phyloP scores from a whole-genome alignment of 2,113 vertebrate species.

The zebrafish (Danio rerio) region GRCz12tu NC_133176.1:39978001-39978500 shows the following conservation, averaged over 20 bases:
- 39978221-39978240: constrained; percentile 73
- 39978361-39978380: too few relatives aligned
- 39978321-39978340: too few relatives aligned
- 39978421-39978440: too few relatives aligned
- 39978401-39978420: too few relatives aligned
- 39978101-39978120: constrained; percentile 61
- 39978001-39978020: constrained; percentile 63
- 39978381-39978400: too few relatives aligned
- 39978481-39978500: too few relatives aligned
- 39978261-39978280: neutral
- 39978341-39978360: too few relatives aligned
- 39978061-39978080: constrained; percentile 71
- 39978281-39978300: neutral
- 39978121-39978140: constrained; percentile 64
- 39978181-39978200: constrained; percentile 76
- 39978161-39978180: constrained; percentile 75
- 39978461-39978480: too few relatives aligned
- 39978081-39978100: constrained; percentile 71
- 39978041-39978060: constrained; percentile 79
- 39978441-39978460: too few relatives aligned
- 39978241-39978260: constrained; percentile 56
- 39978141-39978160: constrained; percentile 75
- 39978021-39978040: constrained; percentile 73
- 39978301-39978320: too few relatives aligned
- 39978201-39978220: constrained; percentile 72